phyloP scores from a whole-genome alignment of 2,113 vertebrate genomes.

The Pteruthius melanotis region DNA sequence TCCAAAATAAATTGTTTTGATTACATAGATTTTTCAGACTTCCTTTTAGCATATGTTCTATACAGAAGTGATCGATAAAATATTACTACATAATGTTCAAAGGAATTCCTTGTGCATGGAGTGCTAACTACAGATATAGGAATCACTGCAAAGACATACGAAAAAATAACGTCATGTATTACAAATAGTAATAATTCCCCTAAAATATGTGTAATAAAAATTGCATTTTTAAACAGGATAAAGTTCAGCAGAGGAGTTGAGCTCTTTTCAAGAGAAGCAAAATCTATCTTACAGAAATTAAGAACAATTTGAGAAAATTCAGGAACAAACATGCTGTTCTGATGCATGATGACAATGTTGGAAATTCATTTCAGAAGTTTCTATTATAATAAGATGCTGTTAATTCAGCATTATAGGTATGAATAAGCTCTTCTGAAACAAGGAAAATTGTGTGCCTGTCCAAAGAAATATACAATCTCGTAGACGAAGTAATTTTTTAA shows the following conservation, averaged over 20 bases:
- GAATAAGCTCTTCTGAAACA: background rate
- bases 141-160: background rate
- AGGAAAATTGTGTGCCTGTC: background rate
- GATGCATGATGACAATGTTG: background rate
- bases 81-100: conserved; percentile 49
- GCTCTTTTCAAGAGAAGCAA: background rate
- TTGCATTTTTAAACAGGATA: background rate
- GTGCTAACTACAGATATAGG: background rate
- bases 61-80: conserved; percentile 59
- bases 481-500: background rate
- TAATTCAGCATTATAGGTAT: background rate
- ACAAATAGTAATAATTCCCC: background rate
- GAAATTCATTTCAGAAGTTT: background rate
- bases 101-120: conserved; percentile 26
- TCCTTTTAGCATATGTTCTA: conserved; percentile 60
- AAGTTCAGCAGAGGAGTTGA: background rate
- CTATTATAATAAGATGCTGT: background rate
- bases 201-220: background rate
- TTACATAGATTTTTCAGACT: conserved; percentile 63
- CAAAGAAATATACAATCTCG: background rate
- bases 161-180: background rate
- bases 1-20: conserved; percentile 66
- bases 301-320: background rate
- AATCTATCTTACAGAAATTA: background rate
- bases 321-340: background rate